Conservation (phyloP, 1,140 invertebrate genomes). For the Micrasema longulum region DNA sequence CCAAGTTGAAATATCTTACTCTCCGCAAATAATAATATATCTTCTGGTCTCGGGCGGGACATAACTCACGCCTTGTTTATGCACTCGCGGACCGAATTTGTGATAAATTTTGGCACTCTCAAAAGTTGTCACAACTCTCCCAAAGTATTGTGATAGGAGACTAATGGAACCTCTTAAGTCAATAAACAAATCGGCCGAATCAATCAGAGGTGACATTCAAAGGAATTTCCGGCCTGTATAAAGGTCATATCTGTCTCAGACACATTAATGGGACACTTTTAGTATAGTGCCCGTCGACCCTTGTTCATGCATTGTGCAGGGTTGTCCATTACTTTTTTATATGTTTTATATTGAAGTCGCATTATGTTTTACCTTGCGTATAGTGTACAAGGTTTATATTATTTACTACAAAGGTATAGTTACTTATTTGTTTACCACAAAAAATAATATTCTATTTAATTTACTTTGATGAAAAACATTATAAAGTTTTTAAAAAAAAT, state of each 20-base stretch:
- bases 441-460: too few relatives aligned
- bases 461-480: too few relatives aligned
- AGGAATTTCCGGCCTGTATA: slow-evolving; percentile 43
- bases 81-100: not conserved
- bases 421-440: too few relatives aligned
- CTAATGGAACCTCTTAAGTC: slow-evolving; percentile 50
- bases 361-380: too few relatives aligned
- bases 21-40: not conserved
- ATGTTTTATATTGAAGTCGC: too few relatives aligned
- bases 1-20: not conserved
- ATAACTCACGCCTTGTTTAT: slow-evolving; percentile 13
- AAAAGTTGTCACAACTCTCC: slow-evolving; percentile 34
- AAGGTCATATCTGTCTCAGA: slow-evolving; percentile 40
- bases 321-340: too few relatives aligned
- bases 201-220: slow-evolving; percentile 44
- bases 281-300: slow-evolving; percentile 1
- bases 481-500: too few relatives aligned
- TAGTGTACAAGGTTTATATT: too few relatives aligned
- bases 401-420: too few relatives aligned
- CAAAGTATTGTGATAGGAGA: slow-evolving; percentile 11
- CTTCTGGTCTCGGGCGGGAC: not conserved
- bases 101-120: slow-evolving; percentile 31
- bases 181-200: slow-evolving; percentile 34
- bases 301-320: too few relatives aligned
- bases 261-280: slow-evolving; percentile 36